Base-by-base conservation (phyloP, 2,888 invertebrate genomes). In the Aporophyla lueneburgensis region DNA sequence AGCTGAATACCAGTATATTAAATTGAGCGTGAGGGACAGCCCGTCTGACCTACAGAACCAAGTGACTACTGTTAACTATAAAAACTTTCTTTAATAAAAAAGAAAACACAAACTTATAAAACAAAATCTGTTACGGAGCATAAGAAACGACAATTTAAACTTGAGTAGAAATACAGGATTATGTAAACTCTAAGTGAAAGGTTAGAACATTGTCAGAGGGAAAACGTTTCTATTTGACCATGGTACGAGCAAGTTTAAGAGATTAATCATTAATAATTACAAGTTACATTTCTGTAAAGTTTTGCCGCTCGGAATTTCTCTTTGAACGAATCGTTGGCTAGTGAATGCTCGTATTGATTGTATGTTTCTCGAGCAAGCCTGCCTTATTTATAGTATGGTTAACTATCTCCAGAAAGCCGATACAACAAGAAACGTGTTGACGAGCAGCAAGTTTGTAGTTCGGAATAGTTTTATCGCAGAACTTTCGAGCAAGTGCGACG, bases 61-160 rank as follows among this genome's bases (percentile, higher is more conserved):
- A 58, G 46, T 46, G 7, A 21, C 16, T 33, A 54, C 46, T 12
- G 33, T 46, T 59, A 53, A 59, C 46, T 24, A 46, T 3, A 21
- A 43, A 63, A 76, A 27, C 9, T 53, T 46, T 16, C 14, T 12
- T 33, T 16, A 69, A 58, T 21, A 65, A 79, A 63, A n/a, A 78
- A 58, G 21, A 63, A 56, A 72, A 72, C 14, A 53, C 1, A 0
- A 74, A 62, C 49, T 78, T 67, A n/a, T 24, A 14, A 43, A 75
- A 67, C 51, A 66, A 76, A 79, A 73, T 73, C 72, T 51, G 66
- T 67, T 65, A 72, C 72, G 78, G 33, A 59, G 24, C 56, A 63
- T 16, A 24, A 62, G 27, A 46, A 62, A 71, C 56, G 33, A 71
- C 54, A 63, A 63, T 78, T 78, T 63, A 51, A 72, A 79, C 56